These are phyloP conservation scores for Heliothis subflexa DNA, from an alignment of 1,140 invertebrate genomes.

Conservation along the genomic window DNA sequence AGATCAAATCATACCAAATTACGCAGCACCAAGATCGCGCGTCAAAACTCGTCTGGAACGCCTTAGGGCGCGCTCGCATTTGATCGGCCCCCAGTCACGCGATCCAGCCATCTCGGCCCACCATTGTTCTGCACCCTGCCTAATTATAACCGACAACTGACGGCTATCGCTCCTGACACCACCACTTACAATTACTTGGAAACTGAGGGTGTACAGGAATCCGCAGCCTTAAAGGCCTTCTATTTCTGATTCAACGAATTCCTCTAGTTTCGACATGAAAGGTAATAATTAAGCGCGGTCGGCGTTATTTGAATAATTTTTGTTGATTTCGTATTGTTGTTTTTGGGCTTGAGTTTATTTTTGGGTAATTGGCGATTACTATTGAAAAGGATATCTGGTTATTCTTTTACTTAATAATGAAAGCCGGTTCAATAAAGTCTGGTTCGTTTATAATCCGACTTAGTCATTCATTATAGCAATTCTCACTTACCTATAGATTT, in stretches of 20 bases:
- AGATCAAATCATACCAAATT: neutral
- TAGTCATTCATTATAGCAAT: too few species aligned
- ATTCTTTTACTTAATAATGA: too few species aligned
- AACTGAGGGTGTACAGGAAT: neutral
- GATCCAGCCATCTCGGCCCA: constrained; percentile 48
- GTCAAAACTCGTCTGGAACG: constrained; percentile 1
- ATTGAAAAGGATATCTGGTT: too few species aligned
- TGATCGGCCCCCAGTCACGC: constrained; percentile 34
- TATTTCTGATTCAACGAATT: neutral
- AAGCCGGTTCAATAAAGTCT: too few species aligned
- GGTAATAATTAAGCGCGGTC: constrained; percentile 3
- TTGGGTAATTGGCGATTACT: too few species aligned
- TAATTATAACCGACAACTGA: constrained; percentile 48
- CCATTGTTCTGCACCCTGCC: constrained; percentile 44
- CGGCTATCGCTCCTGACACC: constrained; percentile 44
- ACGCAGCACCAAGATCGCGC: neutral
- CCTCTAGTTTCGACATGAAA: neutral
- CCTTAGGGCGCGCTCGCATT: constrained; percentile 6
- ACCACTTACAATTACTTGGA: constrained; percentile 25
- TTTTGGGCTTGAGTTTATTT: neutral
- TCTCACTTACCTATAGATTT: too few species aligned
- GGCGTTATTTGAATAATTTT: constrained; percentile 12
- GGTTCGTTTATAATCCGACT: too few species aligned
- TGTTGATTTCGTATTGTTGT: constrained; percentile 7
- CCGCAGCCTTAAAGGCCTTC: neutral